Evolutionary conservation across 2,797 vertebrate species (phyloP), one percentile per base, ranked within the genome.

Genomic region (Rhadinocentrus ornatus): DNA sequence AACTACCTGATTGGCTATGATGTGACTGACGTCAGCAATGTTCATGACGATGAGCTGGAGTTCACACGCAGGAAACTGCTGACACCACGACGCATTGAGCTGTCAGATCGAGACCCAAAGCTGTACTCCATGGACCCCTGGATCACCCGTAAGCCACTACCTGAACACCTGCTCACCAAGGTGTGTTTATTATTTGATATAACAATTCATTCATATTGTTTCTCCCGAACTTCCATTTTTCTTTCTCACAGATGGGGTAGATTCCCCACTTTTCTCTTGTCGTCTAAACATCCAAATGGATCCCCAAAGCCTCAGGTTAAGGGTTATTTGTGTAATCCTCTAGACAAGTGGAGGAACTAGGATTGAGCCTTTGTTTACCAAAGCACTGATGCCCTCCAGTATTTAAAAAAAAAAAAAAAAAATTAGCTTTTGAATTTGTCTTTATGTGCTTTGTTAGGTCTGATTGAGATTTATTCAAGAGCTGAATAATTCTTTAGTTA

Each of bases 41-140:
- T 99, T 29, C 97, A 99, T 0, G 98, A 99, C 2, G 97, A 99
- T 0, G 98, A 99, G 73, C 93, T 99, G 15, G 98, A 99, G 90
- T 99, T 98, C 88, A 98, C 97, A 0, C 95, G 98, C 22, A 94
- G 98, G 77, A 97, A 97, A 81, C 89, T 99, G 70, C 93, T 99
- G 73, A 99, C 97, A 0, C 96, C 97, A 0, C 94, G 97, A 5
- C 96, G 96, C 92, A 94, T 95, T 3, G 97, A 98, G 76, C 91
- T 99, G 62, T 91, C 93, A 0, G 92, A 95, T 69, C 94, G 98
- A 0, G 97, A 99, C 83, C 92, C 96, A 1, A 93, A 84, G 34
- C 93, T 99, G 24, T 99, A 99, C 69, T 96, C 96, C 24, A 96
- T 98, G 97, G 97, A 99, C 88, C 96, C 96, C 4, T 99, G 96